Base-by-base conservation (phyloP, 2,797 vertebrate genomes). In the Sebastes itinus region DNA sequence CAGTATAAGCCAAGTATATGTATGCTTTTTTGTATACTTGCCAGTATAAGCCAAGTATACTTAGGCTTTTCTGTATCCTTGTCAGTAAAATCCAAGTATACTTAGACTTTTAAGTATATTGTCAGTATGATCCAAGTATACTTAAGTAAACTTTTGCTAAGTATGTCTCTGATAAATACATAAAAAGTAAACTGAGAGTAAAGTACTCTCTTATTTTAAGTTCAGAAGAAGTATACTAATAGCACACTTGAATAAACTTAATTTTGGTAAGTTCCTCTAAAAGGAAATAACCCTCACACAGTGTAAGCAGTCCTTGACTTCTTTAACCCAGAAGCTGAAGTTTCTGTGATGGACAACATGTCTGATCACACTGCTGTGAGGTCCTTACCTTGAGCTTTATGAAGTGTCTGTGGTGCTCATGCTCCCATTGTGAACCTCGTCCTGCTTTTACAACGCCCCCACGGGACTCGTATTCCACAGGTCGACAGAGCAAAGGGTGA, bases 381-480 rank as follows among this genome's bases (percentile, higher is more conserved):
- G 78, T 88, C 67, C 59, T 49, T 49, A 42, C 46, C 18, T 62
- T 35, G 23, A 74, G 78, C 73, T 87, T 88, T 66, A 61, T 80
- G 55, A 80, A 81, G 80, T 76, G 72, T 72, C 62, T 80, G 80
- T 73, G 69, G 89, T 60, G 33, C 88, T 79, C 65, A 81, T 73
- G 62, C 54, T 83, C 74, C 83, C 81, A 46, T 27, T 12, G 71
- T 28, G 70, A 81, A 70, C 28, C 69, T 11, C 60, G 30, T 32
- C 32, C 32, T 10, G 68, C 74, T 87, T 92, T 91, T 84, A 84
- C 81, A 85, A 54, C 64, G 4, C 23, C 58, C 87, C 63, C 58
- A 5, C 12, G 66, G 56, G 82, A 86, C 80, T 82, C 52, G 2
- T 82, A 77, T 87, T 84, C 79, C 67, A 67, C 72, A 84, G 84